Base-by-base conservation (phyloP, 64 coral and sea anemone genomes). In the Pachyseris speciosa region DNA sequence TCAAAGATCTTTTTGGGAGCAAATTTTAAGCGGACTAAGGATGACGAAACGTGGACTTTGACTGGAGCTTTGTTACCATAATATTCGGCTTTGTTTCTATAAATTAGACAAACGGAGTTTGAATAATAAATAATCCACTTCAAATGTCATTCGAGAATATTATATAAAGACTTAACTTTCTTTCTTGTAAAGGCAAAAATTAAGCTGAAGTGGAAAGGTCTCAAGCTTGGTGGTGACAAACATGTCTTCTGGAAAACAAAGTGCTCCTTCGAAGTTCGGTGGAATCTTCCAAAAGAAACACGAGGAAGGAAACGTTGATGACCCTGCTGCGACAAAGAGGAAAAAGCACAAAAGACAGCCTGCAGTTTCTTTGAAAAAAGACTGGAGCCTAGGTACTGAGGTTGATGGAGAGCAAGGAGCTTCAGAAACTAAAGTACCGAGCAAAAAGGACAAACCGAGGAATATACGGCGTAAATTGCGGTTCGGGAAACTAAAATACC, bases 221-320 rank as follows among this genome's bases (percentile, higher is more conserved):
- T 67, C 26, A 24, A 67, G 26, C 31, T 19, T 20, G 52, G 15
- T 13, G 3, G 34, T 71, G 8, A 15, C 65, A 13, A 76, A 76
- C 39, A 76, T 76, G 73, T 10, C 75, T 19, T n/a, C n/a, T n/a
- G n/a, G n/a, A n/a, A n/a, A n/a, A n/a, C 52, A 81, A 44, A 74
- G 70, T 39, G 11, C 1, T 41, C 63, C 77, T 22, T 10, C 36
- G 22, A 61, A 36, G 33, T 36, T 51, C 15, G 29, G 2, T 55
- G 75, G 48, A 48, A 33, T 36, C 22, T 38, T 58, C 10, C 52
- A 11, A 0, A 39, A 12, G 52, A 81, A 61, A 81, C 12, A 19
- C 26, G 77, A 81, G 5, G 55, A 57, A 37, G 36, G 33, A 36
- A 34, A 60, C 7, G 48, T 10, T 40, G 33, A 81, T 9, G 41